Percentiles rank a stretch among this genome's conserved stretches.
Conservation (phyloP, 2,797 vertebrate species). For the Danio aesculapii region DNA sequence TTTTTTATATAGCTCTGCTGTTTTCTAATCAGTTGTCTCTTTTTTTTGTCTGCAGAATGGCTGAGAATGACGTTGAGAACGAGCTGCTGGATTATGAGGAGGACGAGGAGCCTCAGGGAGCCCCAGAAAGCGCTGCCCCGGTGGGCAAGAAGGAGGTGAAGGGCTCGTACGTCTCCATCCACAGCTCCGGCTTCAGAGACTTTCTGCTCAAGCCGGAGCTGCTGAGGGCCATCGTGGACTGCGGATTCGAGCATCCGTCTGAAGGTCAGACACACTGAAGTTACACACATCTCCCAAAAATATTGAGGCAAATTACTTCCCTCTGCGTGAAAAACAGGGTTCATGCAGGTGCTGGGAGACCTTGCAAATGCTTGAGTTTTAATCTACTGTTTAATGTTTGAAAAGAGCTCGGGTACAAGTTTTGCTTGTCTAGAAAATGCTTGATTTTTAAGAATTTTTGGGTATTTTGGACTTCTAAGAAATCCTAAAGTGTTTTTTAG, state of each 20-base stretch:
- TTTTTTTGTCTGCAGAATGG: conserved; percentile 65
- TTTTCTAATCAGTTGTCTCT: no score
- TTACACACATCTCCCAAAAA: no score
- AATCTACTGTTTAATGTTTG: no score
- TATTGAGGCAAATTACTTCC: not conserved
- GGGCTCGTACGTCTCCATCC: conserved; percentile 81
- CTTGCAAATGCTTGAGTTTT: no score
- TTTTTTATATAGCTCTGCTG: no score
- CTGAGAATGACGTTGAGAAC: conserved; percentile 82
- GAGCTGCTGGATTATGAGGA: conserved; percentile 86
- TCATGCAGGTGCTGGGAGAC: no score
- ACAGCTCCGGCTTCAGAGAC: conserved; percentile 92
- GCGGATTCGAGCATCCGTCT: conserved; percentile 91
- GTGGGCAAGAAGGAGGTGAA: conserved; percentile 79
- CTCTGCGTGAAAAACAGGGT: no score
- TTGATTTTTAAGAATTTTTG: no score
- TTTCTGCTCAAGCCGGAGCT: conserved; percentile 91
- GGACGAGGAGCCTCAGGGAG: conserved; percentile 78
- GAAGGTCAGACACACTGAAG: conserved; percentile 78
- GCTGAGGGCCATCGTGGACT: conserved; percentile 89
- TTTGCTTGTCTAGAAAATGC: no score
- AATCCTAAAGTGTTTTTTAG: no score
- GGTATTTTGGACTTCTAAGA: no score
- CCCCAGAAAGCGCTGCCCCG: conserved; percentile 67
- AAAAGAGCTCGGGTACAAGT: no score